Evolutionary conservation across 2,888 invertebrate genomes (phyloP).

Genomic region (Synergus umbraculus): DNA sequence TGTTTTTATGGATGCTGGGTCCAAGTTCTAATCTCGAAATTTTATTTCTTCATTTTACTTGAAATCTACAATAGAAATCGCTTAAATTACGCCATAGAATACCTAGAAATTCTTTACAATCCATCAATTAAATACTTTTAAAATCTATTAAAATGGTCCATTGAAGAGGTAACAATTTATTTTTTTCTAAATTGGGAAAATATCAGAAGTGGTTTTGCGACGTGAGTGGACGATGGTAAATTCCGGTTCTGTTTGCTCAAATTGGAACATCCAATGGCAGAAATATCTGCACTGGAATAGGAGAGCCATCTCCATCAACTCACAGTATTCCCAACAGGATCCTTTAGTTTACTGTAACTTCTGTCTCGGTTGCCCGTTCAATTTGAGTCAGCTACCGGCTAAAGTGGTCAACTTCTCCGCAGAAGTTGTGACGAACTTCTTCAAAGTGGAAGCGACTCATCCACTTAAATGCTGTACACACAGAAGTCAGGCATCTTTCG

Average conservation of each 20-base stretch:
- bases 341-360: slow-evolving; percentile 18
- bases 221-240: neutral
- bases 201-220: neutral
- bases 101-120: no score
- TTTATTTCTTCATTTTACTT: no score
- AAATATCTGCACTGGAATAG: slow-evolving; percentile 1
- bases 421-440: slow-evolving; percentile 14
- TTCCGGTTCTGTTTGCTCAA: neutral
- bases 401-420: slow-evolving; percentile 5
- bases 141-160: no score
- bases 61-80: no score
- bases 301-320: neutral
- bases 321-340: neutral
- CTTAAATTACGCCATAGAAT: no score
- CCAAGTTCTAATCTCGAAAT: no score
- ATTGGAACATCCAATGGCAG: neutral
- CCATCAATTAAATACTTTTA: no score
- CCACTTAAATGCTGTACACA: slow-evolving; percentile 1
- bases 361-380: slow-evolving; percentile 21
- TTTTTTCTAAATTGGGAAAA: neutral
- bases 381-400: neutral
- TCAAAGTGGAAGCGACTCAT: slow-evolving; percentile 10
- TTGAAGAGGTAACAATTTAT: no score
- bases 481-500: neutral
- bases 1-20: neutral